A percentile compares a stretch with the other conserved stretches of the same genome.
phyloP scores from a whole-genome alignment of 2,113 vertebrate species.

The Candoia aspera region DNA sequence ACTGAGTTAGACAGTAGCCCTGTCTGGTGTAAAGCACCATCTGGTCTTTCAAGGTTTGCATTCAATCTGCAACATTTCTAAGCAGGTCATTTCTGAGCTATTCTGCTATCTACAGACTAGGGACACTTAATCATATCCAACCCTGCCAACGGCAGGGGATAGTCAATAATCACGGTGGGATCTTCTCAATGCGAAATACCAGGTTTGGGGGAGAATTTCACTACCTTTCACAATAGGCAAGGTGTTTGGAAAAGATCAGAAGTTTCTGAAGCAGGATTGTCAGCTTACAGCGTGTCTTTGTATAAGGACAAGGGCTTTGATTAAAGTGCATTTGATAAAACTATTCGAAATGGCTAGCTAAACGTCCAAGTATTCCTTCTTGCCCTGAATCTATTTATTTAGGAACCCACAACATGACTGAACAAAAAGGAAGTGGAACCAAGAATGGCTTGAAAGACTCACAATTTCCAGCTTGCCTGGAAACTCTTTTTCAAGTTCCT shows the following conservation, averaged over 20 bases:
- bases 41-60: background rate
- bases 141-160: background rate
- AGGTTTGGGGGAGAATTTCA: too few species aligned
- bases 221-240: background rate
- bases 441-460: conserved; percentile 29
- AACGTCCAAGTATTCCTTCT: background rate
- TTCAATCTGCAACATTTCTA: background rate
- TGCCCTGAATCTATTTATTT: background rate
- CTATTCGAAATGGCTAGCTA: background rate
- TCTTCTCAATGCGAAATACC: background rate
- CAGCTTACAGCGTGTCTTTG: background rate
- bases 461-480: conserved; percentile 66
- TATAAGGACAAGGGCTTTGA: background rate
- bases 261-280: background rate
- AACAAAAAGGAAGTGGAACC: background rate
- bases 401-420: background rate
- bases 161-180: too few species aligned
- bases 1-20: background rate
- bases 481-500: conserved; percentile 68
- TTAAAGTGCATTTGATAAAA: background rate
- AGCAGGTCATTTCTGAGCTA: background rate
- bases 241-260: background rate
- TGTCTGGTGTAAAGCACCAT: background rate
- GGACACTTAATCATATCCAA: background rate
- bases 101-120: background rate